Evolutionary conservation across 2,797 vertebrate genomes (phyloP).

Genomic region (Hyperoplus immaculatus): DNA sequence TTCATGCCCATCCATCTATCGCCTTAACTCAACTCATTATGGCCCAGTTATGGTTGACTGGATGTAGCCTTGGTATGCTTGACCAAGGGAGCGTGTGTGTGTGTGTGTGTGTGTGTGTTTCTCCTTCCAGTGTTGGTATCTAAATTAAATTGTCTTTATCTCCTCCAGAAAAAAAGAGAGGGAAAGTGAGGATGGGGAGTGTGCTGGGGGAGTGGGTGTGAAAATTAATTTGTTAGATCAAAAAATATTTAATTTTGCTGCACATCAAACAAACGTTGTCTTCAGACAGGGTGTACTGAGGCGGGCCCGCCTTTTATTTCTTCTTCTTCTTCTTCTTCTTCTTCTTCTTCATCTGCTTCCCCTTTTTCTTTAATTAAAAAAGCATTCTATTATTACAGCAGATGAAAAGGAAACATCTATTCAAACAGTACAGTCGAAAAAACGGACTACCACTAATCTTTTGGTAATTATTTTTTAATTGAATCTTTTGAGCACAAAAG

Average conservation of each 20-base stretch:
- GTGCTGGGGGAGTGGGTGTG: conserved; percentile 66
- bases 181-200: conserved; percentile 59
- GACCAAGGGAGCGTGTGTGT: conserved; percentile 61
- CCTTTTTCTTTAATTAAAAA: conserved; percentile 88
- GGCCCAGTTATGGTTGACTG: conserved; percentile 4
- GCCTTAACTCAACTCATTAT: background rate
- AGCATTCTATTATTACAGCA: conserved; percentile 90
- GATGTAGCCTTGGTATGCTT: conserved; percentile 52
- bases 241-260: conserved; percentile 89
- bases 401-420: conserved; percentile 92
- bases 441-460: conserved; percentile 91
- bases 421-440: conserved; percentile 87
- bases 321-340: conserved; percentile 64
- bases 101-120: conserved; percentile 12
- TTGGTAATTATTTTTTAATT: conserved; percentile 93
- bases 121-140: conserved; percentile 84
- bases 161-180: conserved; percentile 75
- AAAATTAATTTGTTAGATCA: conserved; percentile 91
- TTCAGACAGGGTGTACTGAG: conserved; percentile 86
- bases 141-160: conserved; percentile 92
- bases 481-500: conserved; percentile 93
- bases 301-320: conserved; percentile 71
- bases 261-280: conserved; percentile 90
- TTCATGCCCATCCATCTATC: background rate
- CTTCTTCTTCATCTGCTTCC: conserved; percentile 74